Evolutionary conservation across 2,888 invertebrate genomes (phyloP).

Genomic region (Agelastica alni): DNA sequence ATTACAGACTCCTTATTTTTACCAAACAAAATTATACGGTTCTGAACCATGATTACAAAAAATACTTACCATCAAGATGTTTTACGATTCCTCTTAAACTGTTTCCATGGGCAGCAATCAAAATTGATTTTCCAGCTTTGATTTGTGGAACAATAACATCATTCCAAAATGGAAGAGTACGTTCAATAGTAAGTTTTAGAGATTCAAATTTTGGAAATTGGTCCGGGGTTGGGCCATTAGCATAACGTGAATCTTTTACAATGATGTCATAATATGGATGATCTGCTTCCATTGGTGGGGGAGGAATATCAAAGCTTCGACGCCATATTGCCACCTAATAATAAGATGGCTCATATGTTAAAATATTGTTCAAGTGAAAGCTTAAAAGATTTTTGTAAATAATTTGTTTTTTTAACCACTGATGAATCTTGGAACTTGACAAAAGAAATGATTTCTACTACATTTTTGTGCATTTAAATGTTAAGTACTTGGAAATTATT

Average conservation of each 20-base stretch:
- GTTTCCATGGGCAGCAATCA: slow-evolving; percentile 89
- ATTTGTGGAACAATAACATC: slow-evolving; percentile 83
- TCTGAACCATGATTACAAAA: too few relatives aligned
- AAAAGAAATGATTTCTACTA: too few relatives aligned
- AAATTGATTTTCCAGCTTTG: slow-evolving; percentile 78
- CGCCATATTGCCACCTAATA: slow-evolving; percentile 74
- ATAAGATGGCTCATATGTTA: too few relatives aligned
- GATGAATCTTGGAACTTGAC: too few relatives aligned
- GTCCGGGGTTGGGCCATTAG: slow-evolving; percentile 69
- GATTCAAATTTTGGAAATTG: slow-evolving; percentile 87
- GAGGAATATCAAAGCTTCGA: slow-evolving; percentile 82
- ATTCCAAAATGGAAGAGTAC: slow-evolving; percentile 90
- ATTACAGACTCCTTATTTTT: too few relatives aligned
- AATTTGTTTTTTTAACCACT: too few relatives aligned
- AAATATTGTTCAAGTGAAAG: too few relatives aligned
- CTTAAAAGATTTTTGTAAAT: too few relatives aligned
- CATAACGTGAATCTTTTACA: slow-evolving; percentile 75
- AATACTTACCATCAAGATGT: slow-evolving; percentile 59
- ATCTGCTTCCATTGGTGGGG: slow-evolving; percentile 80
- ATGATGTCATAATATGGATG: slow-evolving; percentile 80
- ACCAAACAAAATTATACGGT: too few relatives aligned
- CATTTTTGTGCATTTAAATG: too few relatives aligned
- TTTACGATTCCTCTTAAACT: slow-evolving; percentile 87
- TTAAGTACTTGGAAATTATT: too few relatives aligned
- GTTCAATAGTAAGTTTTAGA: slow-evolving; percentile 79